Evolutionary conservation across 2,888 invertebrate genomes (phyloP), one percentile per base, ranked within the genome.

Genomic region (Acutogordius australiensis): DNA sequence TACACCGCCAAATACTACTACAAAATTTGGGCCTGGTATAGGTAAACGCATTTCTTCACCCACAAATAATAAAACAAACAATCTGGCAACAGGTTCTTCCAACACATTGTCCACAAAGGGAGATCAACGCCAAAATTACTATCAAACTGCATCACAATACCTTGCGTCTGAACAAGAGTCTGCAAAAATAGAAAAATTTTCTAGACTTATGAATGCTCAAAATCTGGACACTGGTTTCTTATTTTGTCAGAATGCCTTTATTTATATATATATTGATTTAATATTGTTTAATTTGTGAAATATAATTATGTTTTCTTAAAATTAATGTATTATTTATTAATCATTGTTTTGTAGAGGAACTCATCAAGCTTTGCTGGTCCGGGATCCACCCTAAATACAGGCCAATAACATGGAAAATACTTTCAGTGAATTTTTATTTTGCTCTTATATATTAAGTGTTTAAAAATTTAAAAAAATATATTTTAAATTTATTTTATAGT

Each of bases 361-460:
- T 75, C 61, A 64, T 68, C 60, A 66, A 67, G 56, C 66, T 74
- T 21, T 72, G 73, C 70, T 99, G 94, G 91, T 88, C 90, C 61
- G 97, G 97, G 26, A 81, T 97, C 65, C 94, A 94, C 57, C 79
- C 81, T 45, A 81, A 82, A 74, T 81, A 87, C 63, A 76, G 82
- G 66, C 75, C 77, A 51, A 74, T 76, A 59, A 76, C 78, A 2
- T 80, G 80, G 80, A 76, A 78, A 69, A 71, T 80, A 61, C 71
- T 80, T 62, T 78, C 78, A 63, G 79, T 79, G 69, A 73, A 76
- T 70, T 61, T 26, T n/a, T n/a, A n/a, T n/a, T n/a, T n/a, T n/a
- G n/a, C n/a, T n/a, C n/a, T n/a, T n/a, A n/a, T n/a, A n/a, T n/a
- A n/a, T n/a, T n/a, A n/a, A n/a, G n/a, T n/a, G n/a, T n/a, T n/a